These are phyloP conservation scores for Capitella teleta DNA, from an alignment of 1,140 invertebrate genomes.

Conservation along the genomic window DNA sequence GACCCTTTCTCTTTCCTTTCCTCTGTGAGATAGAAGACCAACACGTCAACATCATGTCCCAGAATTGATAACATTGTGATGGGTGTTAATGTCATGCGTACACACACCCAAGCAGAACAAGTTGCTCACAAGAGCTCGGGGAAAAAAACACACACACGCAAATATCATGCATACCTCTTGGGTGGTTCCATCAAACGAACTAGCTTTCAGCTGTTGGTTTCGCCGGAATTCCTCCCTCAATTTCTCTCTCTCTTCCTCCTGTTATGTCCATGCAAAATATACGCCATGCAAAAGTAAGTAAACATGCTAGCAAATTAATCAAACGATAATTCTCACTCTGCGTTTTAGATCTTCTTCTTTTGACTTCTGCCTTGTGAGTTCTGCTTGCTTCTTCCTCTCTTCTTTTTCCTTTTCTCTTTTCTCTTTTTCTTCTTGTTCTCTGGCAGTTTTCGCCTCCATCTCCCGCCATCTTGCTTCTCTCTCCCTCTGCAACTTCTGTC, in stretches of 20 bases:
- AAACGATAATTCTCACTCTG: neutral
- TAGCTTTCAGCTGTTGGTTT: neutral
- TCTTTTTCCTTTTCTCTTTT: neutral
- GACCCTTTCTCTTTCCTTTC: conserved; percentile 15
- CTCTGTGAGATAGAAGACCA: neutral
- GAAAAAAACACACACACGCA: no score
- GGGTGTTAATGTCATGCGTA: neutral
- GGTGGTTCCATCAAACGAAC: neutral
- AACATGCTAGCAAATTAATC: neutral
- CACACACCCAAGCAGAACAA: neutral
- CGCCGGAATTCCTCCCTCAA: no score
- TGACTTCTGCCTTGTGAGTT: neutral
- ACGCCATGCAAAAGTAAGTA: neutral
- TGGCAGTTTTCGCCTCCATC: neutral
- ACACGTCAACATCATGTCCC: neutral
- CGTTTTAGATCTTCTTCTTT: conserved; percentile 1
- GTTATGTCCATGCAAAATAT: neutral
- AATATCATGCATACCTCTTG: neutral
- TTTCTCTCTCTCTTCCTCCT: no score
- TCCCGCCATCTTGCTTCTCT: conserved; percentile 1
- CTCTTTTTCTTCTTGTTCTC: neutral
- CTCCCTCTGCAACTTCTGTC: neutral
- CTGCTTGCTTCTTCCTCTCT: neutral
- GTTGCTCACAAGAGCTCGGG: neutral
- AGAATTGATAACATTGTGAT: neutral